phyloP scores from a whole-genome alignment of 2,797 vertebrate genomes.

The Phrynocephalus guinanensis region DNA sequence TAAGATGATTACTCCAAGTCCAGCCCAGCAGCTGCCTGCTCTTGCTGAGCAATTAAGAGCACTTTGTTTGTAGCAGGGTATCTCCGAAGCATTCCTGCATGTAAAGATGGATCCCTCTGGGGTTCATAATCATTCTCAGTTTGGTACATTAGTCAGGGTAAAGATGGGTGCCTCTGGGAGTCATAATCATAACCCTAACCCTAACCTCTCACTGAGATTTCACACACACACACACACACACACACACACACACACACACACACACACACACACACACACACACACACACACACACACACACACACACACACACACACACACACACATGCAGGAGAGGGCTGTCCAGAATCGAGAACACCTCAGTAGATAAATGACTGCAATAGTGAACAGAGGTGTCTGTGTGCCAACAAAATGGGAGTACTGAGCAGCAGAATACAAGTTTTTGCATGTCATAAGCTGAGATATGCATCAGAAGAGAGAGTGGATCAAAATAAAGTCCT shows the following conservation, averaged over 20 bases:
- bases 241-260: background rate
- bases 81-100: background rate
- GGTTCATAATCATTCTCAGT: background rate
- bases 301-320: too few species aligned
- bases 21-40: constrained; percentile 15
- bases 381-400: background rate
- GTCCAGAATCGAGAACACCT: background rate
- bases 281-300: background rate
- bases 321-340: background rate
- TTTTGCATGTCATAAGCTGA: background rate
- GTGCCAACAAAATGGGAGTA: background rate
- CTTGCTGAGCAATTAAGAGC: constrained; percentile 12
- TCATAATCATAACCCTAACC: too few species aligned
- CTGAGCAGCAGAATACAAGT: background rate
- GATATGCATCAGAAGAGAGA: background rate
- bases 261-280: too few species aligned
- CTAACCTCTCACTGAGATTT: background rate
- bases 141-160: too few species aligned
- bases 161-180: too few species aligned
- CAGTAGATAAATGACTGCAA: background rate
- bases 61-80: background rate
- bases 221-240: too few species aligned
- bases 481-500: background rate
- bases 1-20: constrained; percentile 3
- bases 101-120: background rate